Evolutionary conservation across 2,113 vertebrate species (phyloP), one percentile per base, ranked within the genome.

Genomic region (Siphamia tubifer): DNA sequence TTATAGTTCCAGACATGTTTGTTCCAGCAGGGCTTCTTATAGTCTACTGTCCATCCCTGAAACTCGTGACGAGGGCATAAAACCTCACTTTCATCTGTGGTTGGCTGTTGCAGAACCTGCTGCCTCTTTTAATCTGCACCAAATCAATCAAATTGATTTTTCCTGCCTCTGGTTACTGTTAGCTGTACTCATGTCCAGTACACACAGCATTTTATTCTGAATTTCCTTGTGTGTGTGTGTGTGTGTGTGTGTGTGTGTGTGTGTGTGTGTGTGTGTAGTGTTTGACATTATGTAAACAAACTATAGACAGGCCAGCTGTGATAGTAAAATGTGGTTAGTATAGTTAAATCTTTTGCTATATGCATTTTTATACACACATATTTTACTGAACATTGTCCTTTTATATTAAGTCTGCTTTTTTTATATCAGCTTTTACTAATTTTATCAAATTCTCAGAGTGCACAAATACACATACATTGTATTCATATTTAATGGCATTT

Each of bases 81-180:
- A 38, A 56, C 13, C 35, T 11, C 5, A 40, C 52, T 54, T 79
- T 68, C 64, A 68, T 79, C 61, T 62, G 42, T 57, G 20, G 27
- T 28, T 63, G 43, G 32, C 53, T 54, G 51, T 54, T 65, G 51
- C 68, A 70, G 69, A 83, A 42, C 35, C 27, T 25, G 40, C 63
- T 61, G 61, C 61, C 76, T 74, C 56, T 73, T 83, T 80, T 80
- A 71, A 88, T 89, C 81, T 78, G 43, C 53, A 32, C 42, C 15
- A 2, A 69, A 86, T 85, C 54, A 44, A 77, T 86, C 32, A 44
- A 10, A 88, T 84, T 38, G 77, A 84, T 83, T 70, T 54, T 2
- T 12, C 36, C 27, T 42, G 19, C 60, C 54, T 25, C 52, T 8
- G 19, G 55, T 64, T 65, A 63, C 57, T 21, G 34, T 62, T 35